Evolutionary conservation across 2,797 vertebrate genomes (phyloP).

Genomic region (Okamejei kenojei): DNA sequence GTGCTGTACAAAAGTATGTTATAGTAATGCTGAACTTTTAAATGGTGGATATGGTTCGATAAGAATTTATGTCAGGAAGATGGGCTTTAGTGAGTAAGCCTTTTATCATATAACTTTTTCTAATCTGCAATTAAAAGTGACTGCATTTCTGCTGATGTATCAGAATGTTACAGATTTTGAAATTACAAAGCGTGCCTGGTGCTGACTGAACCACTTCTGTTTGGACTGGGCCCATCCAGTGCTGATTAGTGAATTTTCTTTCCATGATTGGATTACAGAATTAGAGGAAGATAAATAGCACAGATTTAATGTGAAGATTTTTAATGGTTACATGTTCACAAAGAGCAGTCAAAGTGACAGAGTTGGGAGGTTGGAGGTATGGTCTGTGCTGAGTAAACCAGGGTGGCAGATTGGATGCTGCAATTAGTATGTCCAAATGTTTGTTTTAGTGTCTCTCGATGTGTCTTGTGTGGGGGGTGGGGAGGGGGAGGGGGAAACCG

Average conservation of each 20-base stretch:
- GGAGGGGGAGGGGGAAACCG: too few species aligned
- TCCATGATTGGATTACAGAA: conserved; percentile 34
- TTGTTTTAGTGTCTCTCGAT: too few species aligned
- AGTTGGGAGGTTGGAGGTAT: background rate
- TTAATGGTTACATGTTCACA: background rate
- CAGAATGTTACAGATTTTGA: background rate
- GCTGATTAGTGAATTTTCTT: conserved; percentile 18
- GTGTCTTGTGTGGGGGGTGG: too few species aligned
- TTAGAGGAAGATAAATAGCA: conserved; percentile 16
- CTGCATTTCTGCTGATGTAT: conserved; percentile 14
- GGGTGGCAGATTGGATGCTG: background rate
- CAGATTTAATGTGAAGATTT: conserved; percentile 28
- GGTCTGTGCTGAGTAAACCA: conserved; percentile 13
- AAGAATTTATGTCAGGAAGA: background rate
- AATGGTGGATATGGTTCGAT: background rate
- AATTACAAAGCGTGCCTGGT: conserved; percentile 16
- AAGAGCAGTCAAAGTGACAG: background rate
- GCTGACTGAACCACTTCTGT: conserved; percentile 27
- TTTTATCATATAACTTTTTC: conserved; percentile 1
- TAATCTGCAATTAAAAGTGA: background rate
- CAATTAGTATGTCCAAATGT: too few species aligned
- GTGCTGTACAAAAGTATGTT: too few species aligned
- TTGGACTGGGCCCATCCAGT: background rate
- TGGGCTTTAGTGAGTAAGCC: background rate
- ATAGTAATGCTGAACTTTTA: too few species aligned